Evolutionary conservation across 2,888 invertebrate genomes (phyloP), one percentile per base, ranked within the genome.

Genomic region (Ophioninae sp.): DNA sequence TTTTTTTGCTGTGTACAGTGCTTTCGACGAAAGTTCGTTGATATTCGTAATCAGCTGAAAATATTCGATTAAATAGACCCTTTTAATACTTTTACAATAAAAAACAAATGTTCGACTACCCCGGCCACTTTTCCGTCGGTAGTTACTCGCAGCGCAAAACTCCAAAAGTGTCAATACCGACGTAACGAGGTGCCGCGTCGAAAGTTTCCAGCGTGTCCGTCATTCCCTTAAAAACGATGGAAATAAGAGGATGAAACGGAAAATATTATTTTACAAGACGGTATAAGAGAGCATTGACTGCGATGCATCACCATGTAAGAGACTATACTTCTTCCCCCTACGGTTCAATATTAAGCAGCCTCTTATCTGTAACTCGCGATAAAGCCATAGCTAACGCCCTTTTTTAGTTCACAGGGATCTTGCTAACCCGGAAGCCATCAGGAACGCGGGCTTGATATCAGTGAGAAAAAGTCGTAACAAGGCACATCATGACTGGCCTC

Each of bases 331-430:
- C 67, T 41, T 50, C 21, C 59, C 21, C 5, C 7, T 41, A n/a
- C 39, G 8, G 21, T 72, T 41, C 39, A 61, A 61, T 62, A 68
- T 72, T 74, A 72, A 72, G 76, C 79, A 72, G 80, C 61, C 44
- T 68, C 57, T 83, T 80, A 83, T 83, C 82, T 23, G 7, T 39
- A 61, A 41, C 37, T 17, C n/a, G 76, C 30, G 76, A 80, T 83
- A 83, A 77, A 64, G 39, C 80, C 20, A 41, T 37, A 7, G 20
- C 41, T 59, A 80, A 83, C 80, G 83, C 73, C 83, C 80, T 83
- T 83, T 80, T 77, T 64, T 41, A 72, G 80, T 80, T 73, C 56
- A 65, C 70, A 41, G 64, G 61, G 61, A 1, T 61, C 61, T 23
- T 69, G 44, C 21, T 21, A 59, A 82, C 56, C 73, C 82, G 78